Base-by-base conservation (phyloP, 2,888 invertebrate genomes). In the Ormia ochracea region DNA sequence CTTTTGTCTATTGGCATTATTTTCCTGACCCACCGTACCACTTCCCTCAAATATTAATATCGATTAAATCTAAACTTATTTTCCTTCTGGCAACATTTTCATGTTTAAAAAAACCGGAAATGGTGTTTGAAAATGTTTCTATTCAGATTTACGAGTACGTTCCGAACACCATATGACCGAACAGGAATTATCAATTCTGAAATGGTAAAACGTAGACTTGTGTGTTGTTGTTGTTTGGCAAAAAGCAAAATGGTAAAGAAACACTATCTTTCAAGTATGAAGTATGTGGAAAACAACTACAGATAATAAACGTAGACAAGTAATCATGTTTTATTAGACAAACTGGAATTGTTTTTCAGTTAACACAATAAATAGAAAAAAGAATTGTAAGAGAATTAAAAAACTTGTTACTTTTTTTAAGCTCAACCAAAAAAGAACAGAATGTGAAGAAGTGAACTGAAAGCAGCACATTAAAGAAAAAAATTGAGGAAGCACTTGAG, bases 401-500 rank as follows among this genome's bases (percentile, higher is more conserved):
- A 69, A 58, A 69, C 65, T 63, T 38, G 12, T 54, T 33, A 52
- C 19, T 74, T 52, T 72, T 48, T 61, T 14, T 41, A 69, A 58
- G 66, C 48, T 21, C 19, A 12, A 56, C 26, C 26, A 9, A 61
- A 54, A 45, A 56, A 19, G 12, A 63, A 36, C 48, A 54, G 23
- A 56, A 41, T 61, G 52, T 43, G 26, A 43, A 61, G 7, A 58
- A 52, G 41, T 36, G 17, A 66, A 52, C 48, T 36, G 17, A 66
- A 50, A 48, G 31, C 14, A 31, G 9, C 45, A 61, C 45, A 45
- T 48, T 4, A 12, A 76, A 69, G 21, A 36, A 45, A 75, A 36
- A 72, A 76, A 61, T 73, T 73, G 72, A 80, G 80, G 80, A 80
- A 80, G 72, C 76, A 76, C 80, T 80, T 80, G 68, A 80, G 76